A percentile compares a stretch with the other conserved stretches of the same genome.
These are phyloP conservation scores for Hyperoodon ampullatus DNA, from an alignment of 2,113 vertebrate genomes.

Conservation along the genomic window DNA sequence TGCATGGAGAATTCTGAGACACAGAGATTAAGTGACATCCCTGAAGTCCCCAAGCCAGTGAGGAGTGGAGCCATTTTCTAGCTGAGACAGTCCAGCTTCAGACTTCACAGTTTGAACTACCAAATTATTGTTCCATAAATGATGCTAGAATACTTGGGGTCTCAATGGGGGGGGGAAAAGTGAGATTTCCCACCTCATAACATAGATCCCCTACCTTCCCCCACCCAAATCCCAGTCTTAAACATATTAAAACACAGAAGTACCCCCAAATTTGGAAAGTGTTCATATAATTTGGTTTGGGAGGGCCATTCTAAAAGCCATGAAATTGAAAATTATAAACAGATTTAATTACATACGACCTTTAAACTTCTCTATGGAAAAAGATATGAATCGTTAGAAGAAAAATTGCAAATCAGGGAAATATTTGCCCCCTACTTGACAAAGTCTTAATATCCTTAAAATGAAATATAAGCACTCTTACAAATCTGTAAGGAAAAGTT, in stretches of 20 bases:
- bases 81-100: neutral
- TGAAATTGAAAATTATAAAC: neutral
- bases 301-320: neutral
- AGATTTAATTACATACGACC: neutral
- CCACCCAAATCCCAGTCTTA: neutral
- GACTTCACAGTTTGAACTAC: too few species aligned
- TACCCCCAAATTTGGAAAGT: neutral
- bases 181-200: neutral
- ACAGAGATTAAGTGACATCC: neutral
- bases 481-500: neutral
- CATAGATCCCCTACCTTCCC: accelerated
- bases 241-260: neutral
- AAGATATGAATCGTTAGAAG: neutral
- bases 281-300: neutral
- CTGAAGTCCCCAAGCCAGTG: neutral
- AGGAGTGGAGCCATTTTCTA: neutral
- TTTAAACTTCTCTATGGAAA: neutral
- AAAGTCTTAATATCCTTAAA: neutral
- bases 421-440: neutral
- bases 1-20: neutral
- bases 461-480: neutral
- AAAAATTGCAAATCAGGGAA: neutral
- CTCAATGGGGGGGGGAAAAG: too few species aligned
- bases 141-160: neutral
- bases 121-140: neutral